Evolutionary conservation across 92 coral and sea anemone genomes (phyloP).

Genomic region (Diadumene lineata): DNA sequence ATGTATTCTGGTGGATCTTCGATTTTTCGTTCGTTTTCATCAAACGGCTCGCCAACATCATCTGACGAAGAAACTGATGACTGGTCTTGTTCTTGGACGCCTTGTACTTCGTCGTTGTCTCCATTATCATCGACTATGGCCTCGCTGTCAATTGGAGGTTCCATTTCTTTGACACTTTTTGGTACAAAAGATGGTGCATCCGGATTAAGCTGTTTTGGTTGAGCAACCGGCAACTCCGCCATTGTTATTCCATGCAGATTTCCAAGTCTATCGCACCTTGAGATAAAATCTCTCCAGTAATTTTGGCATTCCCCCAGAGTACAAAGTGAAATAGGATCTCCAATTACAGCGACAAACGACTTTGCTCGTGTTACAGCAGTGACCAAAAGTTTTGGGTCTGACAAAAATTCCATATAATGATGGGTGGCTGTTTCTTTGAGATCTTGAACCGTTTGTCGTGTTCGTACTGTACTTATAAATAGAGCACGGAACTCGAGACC

Average conservation of each 20-base stretch:
- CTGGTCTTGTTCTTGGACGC: not conserved
- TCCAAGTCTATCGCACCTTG: conserved; percentile 51
- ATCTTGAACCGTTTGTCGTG: conserved; percentile 57
- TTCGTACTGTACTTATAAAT: conserved; percentile 92
- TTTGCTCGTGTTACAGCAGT: conserved; percentile 95
- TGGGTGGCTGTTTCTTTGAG: conserved; percentile 51
- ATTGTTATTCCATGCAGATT: conserved; percentile 66
- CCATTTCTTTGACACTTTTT: not conserved
- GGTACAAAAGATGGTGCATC: conserved; percentile 70
- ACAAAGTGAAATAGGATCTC: conserved; percentile 91
- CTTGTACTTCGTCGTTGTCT: no score
- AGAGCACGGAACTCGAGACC: conserved; percentile 88
- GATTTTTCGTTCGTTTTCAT: conserved; percentile 5
- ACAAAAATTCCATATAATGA: conserved; percentile 68
- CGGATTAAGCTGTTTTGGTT: conserved; percentile 57
- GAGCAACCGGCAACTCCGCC: conserved; percentile 37
- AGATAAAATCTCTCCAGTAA: conserved; percentile 78
- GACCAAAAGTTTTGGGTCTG: conserved; percentile 78
- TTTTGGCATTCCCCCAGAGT: conserved; percentile 77
- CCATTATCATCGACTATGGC: not conserved
- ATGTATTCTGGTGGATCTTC: conserved; percentile 47
- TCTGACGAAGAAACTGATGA: not conserved
- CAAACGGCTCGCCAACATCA: not conserved
- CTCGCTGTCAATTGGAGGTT: not conserved
- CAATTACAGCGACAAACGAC: conserved; percentile 90